A percentile compares a stretch with the other conserved stretches of the same genome.
phyloP scores from a whole-genome alignment of 2,888 invertebrate species.

The Liposcelis brunnea region DNA sequence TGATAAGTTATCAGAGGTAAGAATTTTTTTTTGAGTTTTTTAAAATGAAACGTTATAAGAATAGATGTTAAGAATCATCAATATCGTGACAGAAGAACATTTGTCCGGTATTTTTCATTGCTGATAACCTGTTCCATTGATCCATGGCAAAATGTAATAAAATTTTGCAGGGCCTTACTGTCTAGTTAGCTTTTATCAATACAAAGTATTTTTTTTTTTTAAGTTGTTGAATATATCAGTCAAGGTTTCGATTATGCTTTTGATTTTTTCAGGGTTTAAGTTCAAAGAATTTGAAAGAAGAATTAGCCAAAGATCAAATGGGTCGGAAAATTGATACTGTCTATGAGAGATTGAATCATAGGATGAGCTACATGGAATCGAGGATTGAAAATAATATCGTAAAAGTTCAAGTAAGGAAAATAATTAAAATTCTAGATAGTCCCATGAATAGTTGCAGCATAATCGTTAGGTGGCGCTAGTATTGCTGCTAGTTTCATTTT shows the following conservation, averaged over 20 bases:
- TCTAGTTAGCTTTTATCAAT: no score
- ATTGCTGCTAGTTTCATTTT: no score
- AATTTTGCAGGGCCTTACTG: no score
- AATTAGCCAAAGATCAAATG: conserved; percentile 25
- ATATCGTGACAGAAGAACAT: no score
- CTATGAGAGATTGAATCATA: conserved; percentile 27
- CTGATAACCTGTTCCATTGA: no score
- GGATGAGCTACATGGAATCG: conserved; percentile 25
- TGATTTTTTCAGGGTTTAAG: conserved; percentile 22
- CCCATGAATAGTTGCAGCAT: no score
- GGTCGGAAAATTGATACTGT: conserved; percentile 27
- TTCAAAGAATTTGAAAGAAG: conserved; percentile 27
- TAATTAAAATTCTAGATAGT: background rate
- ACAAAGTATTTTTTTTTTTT: no score
- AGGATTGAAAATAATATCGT: conserved; percentile 23
- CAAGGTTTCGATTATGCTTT: no score
- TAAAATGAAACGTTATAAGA: background rate
- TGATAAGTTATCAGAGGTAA: conserved; percentile 19
- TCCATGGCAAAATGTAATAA: conserved; percentile 1
- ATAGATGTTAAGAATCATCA: no score
- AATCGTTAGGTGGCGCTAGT: no score
- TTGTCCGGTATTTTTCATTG: no score
- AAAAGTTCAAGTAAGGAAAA: conserved; percentile 27
- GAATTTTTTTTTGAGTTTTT: conserved; percentile 5
- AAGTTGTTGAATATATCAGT: no score